Evolutionary conservation across 2,888 invertebrate genomes (phyloP), one percentile per base, ranked within the genome.

Genomic region (Acrobasis repandana): DNA sequence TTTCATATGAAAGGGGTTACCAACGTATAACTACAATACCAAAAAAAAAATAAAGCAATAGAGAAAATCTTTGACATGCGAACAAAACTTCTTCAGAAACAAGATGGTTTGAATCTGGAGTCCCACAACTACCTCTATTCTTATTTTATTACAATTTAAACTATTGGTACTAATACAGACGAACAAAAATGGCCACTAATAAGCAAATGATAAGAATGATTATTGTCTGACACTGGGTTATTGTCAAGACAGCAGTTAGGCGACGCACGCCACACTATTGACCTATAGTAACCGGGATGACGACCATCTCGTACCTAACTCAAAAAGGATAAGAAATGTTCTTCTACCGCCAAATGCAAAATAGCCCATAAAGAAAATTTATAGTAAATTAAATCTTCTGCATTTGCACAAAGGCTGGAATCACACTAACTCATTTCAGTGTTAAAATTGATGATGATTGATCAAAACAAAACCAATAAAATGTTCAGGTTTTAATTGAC

Each of bases 201-300:
- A 75, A 76, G 90, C 90, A 90, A 90, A 90, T 79, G 65, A 90
- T 82, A 87, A 77, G 74, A 88, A 89, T 85, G 72, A 88, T 92
- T 92, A 92, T 92, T 92, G 92, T 92, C 92, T 90, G 89, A 91
- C 92, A 92, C 91, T 90, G 89, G 90, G 89, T 92, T 92, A 92
- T 92, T 92, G 92, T 92, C 92, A 79, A 91, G 91, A 92, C 92
- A 92, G 92, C 92, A 92, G 92, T 84, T 88, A 67, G 87, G 85
- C 85, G 77, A 69, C 68, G 63, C 61, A 64, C 80, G 86, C 86
- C 87, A 70, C 78, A 77, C 83, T 85, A 86, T 86, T 81, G 85
- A 83, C 86, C 86, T 86, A 86, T 74, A 80, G 77, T 75, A 69
- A 63, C 67, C 71, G 66, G 68, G 61, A 60, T 61, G 58, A 65